A percentile compares a stretch with the other conserved stretches of the same genome.
Evolutionary conservation across 2,888 invertebrate species (phyloP).

Genomic region (Hoplodrina ambigua): DNA sequence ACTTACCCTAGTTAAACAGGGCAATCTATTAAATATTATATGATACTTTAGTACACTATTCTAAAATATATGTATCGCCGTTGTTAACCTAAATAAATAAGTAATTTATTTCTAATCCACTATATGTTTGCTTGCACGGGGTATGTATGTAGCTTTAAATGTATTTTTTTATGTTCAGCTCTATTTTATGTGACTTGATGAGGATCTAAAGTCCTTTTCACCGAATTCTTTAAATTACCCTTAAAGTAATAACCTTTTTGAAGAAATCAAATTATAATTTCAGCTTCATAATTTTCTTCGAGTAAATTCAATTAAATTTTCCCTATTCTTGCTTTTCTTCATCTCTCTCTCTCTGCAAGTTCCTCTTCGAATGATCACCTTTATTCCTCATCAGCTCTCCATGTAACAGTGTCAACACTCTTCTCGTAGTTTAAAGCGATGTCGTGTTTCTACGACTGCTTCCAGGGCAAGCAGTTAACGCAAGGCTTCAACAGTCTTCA

Average conservation of each 20-base stretch:
- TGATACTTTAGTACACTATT: too few species aligned
- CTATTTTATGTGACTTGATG: neutral
- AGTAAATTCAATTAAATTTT: neutral
- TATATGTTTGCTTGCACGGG: conserved; percentile 24
- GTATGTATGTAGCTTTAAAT: conserved; percentile 43
- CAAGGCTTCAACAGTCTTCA: conserved; percentile 92
- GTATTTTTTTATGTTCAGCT: conserved; percentile 8
- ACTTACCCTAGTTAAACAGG: too few species aligned
- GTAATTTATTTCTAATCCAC: neutral
- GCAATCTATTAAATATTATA: too few species aligned
- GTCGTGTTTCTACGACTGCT: conserved; percentile 90
- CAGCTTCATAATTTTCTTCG: conserved; percentile 14
- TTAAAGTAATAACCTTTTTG: neutral
- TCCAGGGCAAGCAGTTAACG: conserved; percentile 88
- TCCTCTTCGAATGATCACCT: conserved; percentile 66
- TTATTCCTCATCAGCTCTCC: conserved; percentile 85
- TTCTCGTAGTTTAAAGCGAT: conserved; percentile 88
- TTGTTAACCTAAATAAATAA: too few species aligned
- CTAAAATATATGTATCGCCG: too few species aligned
- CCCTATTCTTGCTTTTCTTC: neutral
- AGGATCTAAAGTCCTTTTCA: neutral
- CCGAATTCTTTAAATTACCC: neutral
- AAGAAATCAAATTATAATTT: neutral
- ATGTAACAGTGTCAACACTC: conserved; percentile 63
- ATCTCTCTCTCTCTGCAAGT: neutral